phyloP scores from a whole-genome alignment of 2,888 invertebrate species.

The Galerucella calmariensis region DNA sequence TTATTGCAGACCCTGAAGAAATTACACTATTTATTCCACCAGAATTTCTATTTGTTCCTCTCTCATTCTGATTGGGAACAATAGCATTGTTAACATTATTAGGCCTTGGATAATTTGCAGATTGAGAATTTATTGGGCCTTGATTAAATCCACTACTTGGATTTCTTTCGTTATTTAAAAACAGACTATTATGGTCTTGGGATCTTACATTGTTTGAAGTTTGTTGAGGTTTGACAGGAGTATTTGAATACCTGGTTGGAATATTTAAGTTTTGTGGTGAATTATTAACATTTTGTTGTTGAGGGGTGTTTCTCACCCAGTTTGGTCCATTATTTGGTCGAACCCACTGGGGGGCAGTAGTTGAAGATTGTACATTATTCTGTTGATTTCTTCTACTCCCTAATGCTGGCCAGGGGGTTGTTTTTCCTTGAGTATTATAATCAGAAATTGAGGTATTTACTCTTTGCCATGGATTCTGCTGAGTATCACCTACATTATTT shows the following conservation, averaged over 20 bases:
- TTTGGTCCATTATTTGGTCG: slow-evolving; percentile 40
- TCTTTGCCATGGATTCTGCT: slow-evolving; percentile 33
- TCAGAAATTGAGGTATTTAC: slow-evolving; percentile 22
- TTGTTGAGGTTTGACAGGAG: slow-evolving; percentile 2
- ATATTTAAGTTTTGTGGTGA: slow-evolving; percentile 6
- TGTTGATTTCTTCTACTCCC: slow-evolving; percentile 43
- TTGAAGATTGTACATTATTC: slow-evolving; percentile 26
- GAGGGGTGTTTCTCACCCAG: slow-evolving; percentile 41
- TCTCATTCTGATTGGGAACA: not conserved
- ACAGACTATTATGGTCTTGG: slow-evolving; percentile 30
- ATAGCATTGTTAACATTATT: not conserved
- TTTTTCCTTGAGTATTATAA: slow-evolving; percentile 32
- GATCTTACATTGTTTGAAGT: slow-evolving; percentile 8
- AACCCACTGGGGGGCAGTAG: slow-evolving; percentile 36
- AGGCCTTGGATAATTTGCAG: slow-evolving; percentile 11
- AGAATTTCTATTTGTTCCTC: not conserved
- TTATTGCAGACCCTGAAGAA: slow-evolving; percentile 33
- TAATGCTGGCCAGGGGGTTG: slow-evolving; percentile 56
- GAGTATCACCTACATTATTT: slow-evolving; percentile 27
- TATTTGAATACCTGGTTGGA: slow-evolving; percentile 1
- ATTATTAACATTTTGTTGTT: slow-evolving; percentile 14
- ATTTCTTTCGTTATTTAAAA: slow-evolving; percentile 40
- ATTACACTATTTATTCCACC: slow-evolving; percentile 29
- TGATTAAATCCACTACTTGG: not conserved
- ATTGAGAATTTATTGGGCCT: slow-evolving; percentile 3